Base-by-base conservation (phyloP, 2,888 invertebrate species). In the Isoperla grammatica region DNA sequence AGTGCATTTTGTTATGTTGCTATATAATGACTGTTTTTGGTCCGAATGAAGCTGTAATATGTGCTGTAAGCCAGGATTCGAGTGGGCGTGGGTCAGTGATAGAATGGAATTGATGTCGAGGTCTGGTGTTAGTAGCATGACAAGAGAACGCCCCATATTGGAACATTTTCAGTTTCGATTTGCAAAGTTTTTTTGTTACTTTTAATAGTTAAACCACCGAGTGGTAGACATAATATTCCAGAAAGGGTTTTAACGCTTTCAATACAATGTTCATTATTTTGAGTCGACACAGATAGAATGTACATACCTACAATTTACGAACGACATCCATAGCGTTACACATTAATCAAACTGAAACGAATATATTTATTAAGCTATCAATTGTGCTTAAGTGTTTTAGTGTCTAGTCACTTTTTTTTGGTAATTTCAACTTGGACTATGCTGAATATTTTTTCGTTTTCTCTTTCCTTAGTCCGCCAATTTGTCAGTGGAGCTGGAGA, bases 401-500 rank as follows among this genome's bases (percentile, higher is more conserved):
- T 62, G 56, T 59, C 37, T 59, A 56, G 64, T 65, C 64, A 65
- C 61, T 63, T 64, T 67, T 66, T 67, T 66, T 67, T 68, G 50
- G 42, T 53, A 37, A 35, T 37, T 40, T 43, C 29, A 37, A 49
- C 29, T 53, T 37, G 59, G 59, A 60, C 53, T 60, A 63, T 59
- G 57, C 62, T 65, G 64, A 64, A 63, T 62, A 66, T 63, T 63
- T 58, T 63, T 64, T 64, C 64, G 65, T 66, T 66, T 61, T 65
- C 61, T 66, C 63, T 66, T 64, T 61, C 67, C 66, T 29, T 69
- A 71, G 71, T 71, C 66, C 69, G 71, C 68, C 71, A 71, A 67
- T 71, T 68, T 69, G 69, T 70, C 66, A 68, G 68, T 68, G 68
- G 69, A 67, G 68, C 69, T 67, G 70, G 68, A 67, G 71, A 71